phyloP scores from a whole-genome alignment of 2,113 vertebrate genomes.

The Gymnogyps californianus region DNA sequence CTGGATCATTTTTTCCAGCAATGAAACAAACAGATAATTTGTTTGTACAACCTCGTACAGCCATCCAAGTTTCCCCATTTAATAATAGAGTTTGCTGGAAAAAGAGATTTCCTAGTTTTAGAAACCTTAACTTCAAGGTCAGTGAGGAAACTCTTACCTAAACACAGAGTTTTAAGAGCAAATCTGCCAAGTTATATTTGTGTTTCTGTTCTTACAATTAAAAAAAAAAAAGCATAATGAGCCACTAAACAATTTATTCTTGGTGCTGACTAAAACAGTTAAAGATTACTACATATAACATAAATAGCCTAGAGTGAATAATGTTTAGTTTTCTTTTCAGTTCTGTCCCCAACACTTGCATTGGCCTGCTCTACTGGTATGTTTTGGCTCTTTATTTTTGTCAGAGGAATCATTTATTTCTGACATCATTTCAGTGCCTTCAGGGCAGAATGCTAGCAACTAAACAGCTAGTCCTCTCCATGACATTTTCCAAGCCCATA shows the following conservation, averaged over 20 bases:
- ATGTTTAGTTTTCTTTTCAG: background rate
- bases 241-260: background rate
- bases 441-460: background rate
- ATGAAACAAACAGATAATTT: background rate
- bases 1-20: background rate
- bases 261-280: background rate
- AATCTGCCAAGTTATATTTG: background rate
- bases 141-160: background rate
- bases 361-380: background rate
- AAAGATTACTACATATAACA: background rate
- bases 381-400: slow-evolving; percentile 18
- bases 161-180: background rate
- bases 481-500: background rate
- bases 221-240: background rate
- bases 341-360: background rate
- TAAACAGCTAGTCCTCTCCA: background rate
- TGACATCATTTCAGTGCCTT: slow-evolving; percentile 9
- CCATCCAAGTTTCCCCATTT: background rate
- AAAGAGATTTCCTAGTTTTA: background rate
- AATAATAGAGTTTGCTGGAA: background rate
- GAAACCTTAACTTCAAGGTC: background rate
- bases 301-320: background rate
- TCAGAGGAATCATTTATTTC: background rate
- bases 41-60: background rate
- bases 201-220: background rate